Base-by-base conservation (phyloP, 2,113 vertebrate genomes). In the Bostrychus sinensis region DNA sequence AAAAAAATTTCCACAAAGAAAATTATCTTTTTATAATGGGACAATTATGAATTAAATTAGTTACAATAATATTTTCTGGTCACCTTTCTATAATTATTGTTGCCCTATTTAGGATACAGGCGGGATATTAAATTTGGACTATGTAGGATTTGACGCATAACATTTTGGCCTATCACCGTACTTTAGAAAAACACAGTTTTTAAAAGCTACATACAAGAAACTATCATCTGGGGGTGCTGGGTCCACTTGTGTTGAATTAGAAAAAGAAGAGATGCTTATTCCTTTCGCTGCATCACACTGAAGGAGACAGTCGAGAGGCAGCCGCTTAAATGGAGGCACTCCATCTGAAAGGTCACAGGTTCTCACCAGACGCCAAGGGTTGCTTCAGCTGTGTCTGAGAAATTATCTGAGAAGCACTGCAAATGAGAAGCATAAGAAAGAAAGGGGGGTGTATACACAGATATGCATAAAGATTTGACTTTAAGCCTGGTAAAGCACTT, bases 391-490 rank as follows among this genome's bases (percentile, higher is more conserved):
- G 30, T 7, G 13, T 74, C 75, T 62, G 59, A 72, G 65, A 66
- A 82, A 67, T 78, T 25, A 26, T 62, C 8, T 25, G 48, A 66
- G 55, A 64, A 63, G 45, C 37, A 60, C 22, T 16, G 67, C 48
- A 82, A 76, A 77, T 43, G 66, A 77, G 69, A 7, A 53, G 62
- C 42, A 23, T 19, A 60, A 32, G 62, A 87, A 56, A 66, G 70
- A 83, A 66, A 56, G 73, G 74, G 66, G 78, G 55, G 70, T 77
- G 77, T 62, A 60, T 39, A 66, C 63, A 9, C 43, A 84, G 70
- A 82, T 76, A 78, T 79, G 67, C 79, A 86, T 84, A 83, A 85
- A 78, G 80, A 80, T 86, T 83, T 75, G 74, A 86, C 80, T 77
- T 85, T 75, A 74, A 80, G 58, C 77, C 64, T 54, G 68, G 68